Conservation (phyloP, 53 echinoderm and acorn worm genomes). For the Zoroaster sp. region DNA sequence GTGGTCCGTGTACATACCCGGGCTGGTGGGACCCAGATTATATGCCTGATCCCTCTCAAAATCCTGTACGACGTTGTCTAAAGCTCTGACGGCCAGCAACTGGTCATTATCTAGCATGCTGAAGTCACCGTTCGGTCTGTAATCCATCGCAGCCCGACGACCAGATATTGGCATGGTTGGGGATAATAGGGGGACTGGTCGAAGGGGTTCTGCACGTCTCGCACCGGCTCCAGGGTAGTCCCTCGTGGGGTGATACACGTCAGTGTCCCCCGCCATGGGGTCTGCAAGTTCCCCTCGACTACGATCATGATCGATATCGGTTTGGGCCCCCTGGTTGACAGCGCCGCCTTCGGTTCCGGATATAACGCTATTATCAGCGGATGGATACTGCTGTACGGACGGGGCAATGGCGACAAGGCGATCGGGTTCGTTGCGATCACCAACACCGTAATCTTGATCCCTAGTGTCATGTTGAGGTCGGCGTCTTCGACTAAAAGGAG, state of each 20-base stretch:
- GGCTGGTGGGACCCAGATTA: slow-evolving; percentile 25
- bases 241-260: slow-evolving; percentile 28
- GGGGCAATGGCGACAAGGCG: slow-evolving; percentile 40
- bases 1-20: slow-evolving; percentile 2
- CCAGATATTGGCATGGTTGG: not conserved
- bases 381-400: not conserved
- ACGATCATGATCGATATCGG: slow-evolving; percentile 7
- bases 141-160: not conserved
- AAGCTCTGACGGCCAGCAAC: slow-evolving; percentile 7
- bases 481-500: not conserved
- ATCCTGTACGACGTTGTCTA: slow-evolving; percentile 39
- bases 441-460: not conserved
- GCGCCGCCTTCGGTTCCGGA: not conserved
- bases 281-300: not conserved
- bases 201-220: not conserved
- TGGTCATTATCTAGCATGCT: slow-evolving; percentile 30
- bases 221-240: slow-evolving; percentile 37
- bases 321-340: slow-evolving; percentile 39
- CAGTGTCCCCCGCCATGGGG: slow-evolving; percentile 2
- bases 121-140: not conserved
- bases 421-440: not conserved
- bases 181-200: not conserved
- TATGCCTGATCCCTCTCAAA: slow-evolving; percentile 43
- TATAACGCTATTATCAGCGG: not conserved
- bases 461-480: not conserved